Evolutionary conservation across 2,113 vertebrate genomes (phyloP).

Genomic region (Solea solea): DNA sequence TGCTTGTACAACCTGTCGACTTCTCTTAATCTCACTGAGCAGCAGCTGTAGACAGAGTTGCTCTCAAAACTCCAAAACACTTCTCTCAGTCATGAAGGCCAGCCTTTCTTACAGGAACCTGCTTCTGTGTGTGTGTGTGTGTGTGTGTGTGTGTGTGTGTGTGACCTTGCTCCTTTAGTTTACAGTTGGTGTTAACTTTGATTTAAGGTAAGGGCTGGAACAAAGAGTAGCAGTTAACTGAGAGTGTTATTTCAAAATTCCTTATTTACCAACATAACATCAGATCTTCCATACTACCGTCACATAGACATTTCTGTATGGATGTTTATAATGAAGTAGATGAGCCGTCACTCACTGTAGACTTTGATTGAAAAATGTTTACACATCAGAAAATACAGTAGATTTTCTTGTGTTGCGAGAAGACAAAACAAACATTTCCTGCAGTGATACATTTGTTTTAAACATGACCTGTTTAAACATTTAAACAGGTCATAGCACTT

Average conservation of each 20-base stretch:
- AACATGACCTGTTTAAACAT: no score
- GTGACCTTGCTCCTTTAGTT: not conserved
- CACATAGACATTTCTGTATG: not conserved
- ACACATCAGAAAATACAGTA: no score
- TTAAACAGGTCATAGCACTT: no score
- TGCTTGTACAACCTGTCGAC: not conserved
- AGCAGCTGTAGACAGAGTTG: not conserved
- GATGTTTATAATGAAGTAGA: not conserved
- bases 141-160: not conserved
- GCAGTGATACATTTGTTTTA: no score
- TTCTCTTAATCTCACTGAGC: not conserved
- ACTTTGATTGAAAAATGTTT: no score
- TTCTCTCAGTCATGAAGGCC: conserved; percentile 1
- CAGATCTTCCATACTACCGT: not conserved
- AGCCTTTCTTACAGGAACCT: not conserved
- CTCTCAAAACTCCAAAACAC: conserved; percentile 2
- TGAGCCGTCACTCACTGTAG: no score
- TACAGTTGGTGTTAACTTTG: not conserved
- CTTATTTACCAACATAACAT: not conserved
- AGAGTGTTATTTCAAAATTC: conserved; percentile 1
- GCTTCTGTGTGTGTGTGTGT: not conserved
- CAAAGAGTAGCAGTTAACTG: conserved; percentile 9
- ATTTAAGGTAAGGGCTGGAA: not conserved
- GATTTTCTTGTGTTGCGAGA: no score
- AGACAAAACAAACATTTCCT: no score